Percentiles rank a stretch among this genome's conserved stretches.
phyloP scores from a whole-genome alignment of 53 echinoderm and acorn worm species.

The Actinopyga echinites region DNA sequence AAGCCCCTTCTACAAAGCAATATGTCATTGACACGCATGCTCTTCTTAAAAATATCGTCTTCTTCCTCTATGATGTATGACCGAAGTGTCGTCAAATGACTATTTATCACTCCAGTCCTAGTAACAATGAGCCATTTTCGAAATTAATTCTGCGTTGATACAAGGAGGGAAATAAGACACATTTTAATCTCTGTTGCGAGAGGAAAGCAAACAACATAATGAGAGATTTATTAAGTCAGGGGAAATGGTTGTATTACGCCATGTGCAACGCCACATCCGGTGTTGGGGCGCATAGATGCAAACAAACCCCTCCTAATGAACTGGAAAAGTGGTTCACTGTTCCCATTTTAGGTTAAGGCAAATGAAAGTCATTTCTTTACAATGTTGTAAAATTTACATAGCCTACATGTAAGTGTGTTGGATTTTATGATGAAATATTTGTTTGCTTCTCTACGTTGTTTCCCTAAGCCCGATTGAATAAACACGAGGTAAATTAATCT shows the following conservation, averaged over 20 bases:
- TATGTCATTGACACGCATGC: slow-evolving; percentile 20
- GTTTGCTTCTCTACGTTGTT: slow-evolving; percentile 1
- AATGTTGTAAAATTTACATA: slow-evolving; percentile 17
- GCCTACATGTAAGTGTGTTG: slow-evolving; percentile 4
- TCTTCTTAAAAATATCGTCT: slow-evolving; percentile 7
- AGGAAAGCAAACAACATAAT: slow-evolving; percentile 35
- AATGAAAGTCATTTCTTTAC: slow-evolving; percentile 12
- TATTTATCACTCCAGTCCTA: slow-evolving; percentile 34
- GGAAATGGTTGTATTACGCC: neutral
- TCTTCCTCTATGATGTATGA: slow-evolving; percentile 15
- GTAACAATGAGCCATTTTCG: slow-evolving; percentile 44
- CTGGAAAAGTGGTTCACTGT: neutral
- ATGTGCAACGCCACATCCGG: slow-evolving; percentile 8
- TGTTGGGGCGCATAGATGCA: too few species aligned
- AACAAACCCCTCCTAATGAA: neutral
- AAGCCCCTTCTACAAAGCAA: slow-evolving; percentile 13
- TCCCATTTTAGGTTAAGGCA: neutral
- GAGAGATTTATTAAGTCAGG: slow-evolving; percentile 26
- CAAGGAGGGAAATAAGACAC: slow-evolving; percentile 21
- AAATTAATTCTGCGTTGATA: slow-evolving; percentile 41
- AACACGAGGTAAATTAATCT: slow-evolving; percentile 34
- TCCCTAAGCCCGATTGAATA: neutral
- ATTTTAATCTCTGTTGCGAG: slow-evolving; percentile 8
- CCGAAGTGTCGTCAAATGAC: slow-evolving; percentile 8
- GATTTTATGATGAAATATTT: neutral